These are phyloP conservation scores for Lutraria rhynchaena DNA, from an alignment of 1,140 invertebrate species.

Conservation along the genomic window DNA sequence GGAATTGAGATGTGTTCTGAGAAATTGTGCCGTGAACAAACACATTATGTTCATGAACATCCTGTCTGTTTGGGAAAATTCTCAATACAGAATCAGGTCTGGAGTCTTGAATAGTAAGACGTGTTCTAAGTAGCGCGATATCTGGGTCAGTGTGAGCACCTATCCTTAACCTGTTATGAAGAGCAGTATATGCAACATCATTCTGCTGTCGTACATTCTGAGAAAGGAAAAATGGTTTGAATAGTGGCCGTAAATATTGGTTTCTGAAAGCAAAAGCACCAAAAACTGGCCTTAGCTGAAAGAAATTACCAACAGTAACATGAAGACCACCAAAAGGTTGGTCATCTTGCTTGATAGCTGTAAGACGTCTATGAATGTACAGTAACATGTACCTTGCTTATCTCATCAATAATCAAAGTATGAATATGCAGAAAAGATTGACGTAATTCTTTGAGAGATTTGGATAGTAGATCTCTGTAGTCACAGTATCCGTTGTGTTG, in stretches of 20 bases:
- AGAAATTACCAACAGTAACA: slow-evolving; percentile 35
- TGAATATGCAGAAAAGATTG: slow-evolving; percentile 32
- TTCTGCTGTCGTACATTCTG: slow-evolving; percentile 21
- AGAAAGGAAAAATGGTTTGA: slow-evolving; percentile 10
- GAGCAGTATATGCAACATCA: neutral
- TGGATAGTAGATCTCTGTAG: slow-evolving; percentile 5
- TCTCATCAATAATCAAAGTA: slow-evolving; percentile 64
- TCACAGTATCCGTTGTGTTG: neutral
- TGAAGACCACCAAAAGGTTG: slow-evolving; percentile 58
- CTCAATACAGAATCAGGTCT: neutral
- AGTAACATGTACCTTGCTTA: slow-evolving; percentile 59
- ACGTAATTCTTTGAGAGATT: slow-evolving; percentile 12
- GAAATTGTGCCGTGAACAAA: neutral
- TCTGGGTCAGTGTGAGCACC: neutral
- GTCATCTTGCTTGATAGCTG: slow-evolving; percentile 46
- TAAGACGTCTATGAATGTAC: slow-evolving; percentile 52
- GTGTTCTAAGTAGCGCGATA: neutral
- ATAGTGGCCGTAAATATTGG: slow-evolving; percentile 12
- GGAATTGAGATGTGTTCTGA: neutral
- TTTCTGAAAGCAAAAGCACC: slow-evolving; percentile 13
- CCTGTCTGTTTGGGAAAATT: slow-evolving; percentile 9
- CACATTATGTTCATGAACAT: neutral
- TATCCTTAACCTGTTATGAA: neutral
- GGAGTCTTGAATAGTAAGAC: neutral
- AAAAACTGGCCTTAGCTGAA: slow-evolving; percentile 9